These are phyloP conservation scores for Drosophila cognata DNA, from an alignment of 2,888 invertebrate genomes.

Conservation along the genomic window DNA sequence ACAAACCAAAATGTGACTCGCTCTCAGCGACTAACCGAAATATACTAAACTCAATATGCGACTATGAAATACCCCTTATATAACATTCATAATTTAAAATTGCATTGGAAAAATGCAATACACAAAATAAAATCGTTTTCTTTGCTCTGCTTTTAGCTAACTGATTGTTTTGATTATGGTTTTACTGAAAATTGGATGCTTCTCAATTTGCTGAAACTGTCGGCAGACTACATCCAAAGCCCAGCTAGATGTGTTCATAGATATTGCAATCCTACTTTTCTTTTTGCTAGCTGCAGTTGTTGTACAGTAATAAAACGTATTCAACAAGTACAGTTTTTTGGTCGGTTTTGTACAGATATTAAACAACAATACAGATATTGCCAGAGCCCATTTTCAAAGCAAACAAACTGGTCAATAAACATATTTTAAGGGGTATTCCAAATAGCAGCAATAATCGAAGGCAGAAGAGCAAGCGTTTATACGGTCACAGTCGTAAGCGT, in stretches of 20 bases:
- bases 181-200: neutral
- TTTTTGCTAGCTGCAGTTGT: neutral
- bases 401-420: neutral
- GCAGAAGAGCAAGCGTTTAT: constrained; percentile 15
- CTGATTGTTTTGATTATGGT: too few species aligned
- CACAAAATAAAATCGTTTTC: neutral
- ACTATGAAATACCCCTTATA: constrained; percentile 14
- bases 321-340: too few species aligned
- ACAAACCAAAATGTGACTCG: constrained; percentile 47
- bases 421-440: constrained; percentile 39
- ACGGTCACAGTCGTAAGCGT: constrained; percentile 57
- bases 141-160: neutral
- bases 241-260: neutral
- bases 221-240: neutral
- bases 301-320: too few species aligned
- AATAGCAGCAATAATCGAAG: constrained; percentile 23
- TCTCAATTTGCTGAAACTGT: neutral
- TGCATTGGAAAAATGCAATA: neutral
- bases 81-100: neutral
- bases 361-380: neutral
- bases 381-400: neutral
- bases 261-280: neutral
- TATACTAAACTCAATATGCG: neutral
- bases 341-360: too few species aligned
- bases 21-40: constrained; percentile 15